Base-by-base conservation (phyloP, 2,797 vertebrate species). In the Myiotriccus ornatus region DNA sequence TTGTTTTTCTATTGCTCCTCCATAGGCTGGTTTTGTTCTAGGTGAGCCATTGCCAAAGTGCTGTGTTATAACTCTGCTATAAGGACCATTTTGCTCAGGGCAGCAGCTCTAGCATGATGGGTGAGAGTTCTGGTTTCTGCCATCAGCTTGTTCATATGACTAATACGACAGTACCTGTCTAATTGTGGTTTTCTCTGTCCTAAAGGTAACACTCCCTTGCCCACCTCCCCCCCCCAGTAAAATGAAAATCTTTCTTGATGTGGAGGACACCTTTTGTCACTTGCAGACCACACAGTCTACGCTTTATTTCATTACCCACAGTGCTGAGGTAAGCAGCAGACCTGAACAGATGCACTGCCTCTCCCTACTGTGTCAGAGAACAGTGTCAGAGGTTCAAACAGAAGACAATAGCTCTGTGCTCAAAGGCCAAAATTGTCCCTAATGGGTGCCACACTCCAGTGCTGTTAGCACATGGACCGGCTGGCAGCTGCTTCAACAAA, bases 201-300 rank as follows among this genome's bases (percentile, higher is more conserved):
- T 56, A 59, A 46, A 68, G 12, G 41, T 35, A 75, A 37, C 34
- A 6, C 2, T 0, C 1, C 5, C 9, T 1, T 17, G 5, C 7
- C 4, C 44, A n/a, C 21, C 46, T 23, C 44, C 21, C 12, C 44
- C 7, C 4, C 4, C 24, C 17, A 23, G 21, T 23, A 63, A 7
- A 41, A 28, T 12, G 39, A 46, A 46, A 37, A 32, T 43, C 7
- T 68, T 23, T 49, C 21, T 56, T 43, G 53, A 46, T 43, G 14
- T 22, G 30, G 12, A 60, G 67, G 43, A 52, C 21, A 23, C 34
- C 52, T 69, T 25, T 32, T 32, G 17, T 53, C 65, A 17, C 28
- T 41, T 49, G 32, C 34, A 89, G 60, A 52, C 25, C 35, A 50
- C 2, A 7, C 9, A 53, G 52, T 47, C 28, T 21, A 19, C 16